phyloP scores from a whole-genome alignment of 1,140 invertebrate species.

The Trissolcus basalis region DNA sequence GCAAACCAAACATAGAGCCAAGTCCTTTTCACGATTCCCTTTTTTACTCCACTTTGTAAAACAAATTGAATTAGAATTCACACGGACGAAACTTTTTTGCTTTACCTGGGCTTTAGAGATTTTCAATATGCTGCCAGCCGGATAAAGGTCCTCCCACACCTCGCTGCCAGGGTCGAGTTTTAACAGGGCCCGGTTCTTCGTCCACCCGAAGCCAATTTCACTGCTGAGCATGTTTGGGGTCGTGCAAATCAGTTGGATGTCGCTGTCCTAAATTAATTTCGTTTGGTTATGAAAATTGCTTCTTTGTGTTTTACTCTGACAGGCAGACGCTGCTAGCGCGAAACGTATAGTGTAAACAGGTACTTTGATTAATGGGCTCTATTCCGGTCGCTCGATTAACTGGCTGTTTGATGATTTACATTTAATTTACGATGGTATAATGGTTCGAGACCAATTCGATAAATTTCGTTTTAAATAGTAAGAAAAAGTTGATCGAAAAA shows the following conservation, averaged over 20 bases:
- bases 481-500: not conserved
- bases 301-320: constrained; percentile 1
- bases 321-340: not conserved
- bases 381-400: constrained; percentile 29
- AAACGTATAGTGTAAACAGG: constrained; percentile 21
- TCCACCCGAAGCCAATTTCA: constrained; percentile 86
- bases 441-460: constrained; percentile 4
- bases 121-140: constrained; percentile 86
- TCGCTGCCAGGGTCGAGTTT: constrained; percentile 82
- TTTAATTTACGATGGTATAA: constrained; percentile 33
- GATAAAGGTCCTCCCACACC: constrained; percentile 88
- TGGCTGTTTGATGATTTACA: constrained; percentile 39
- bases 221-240: constrained; percentile 70
- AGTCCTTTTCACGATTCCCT: constrained; percentile 2
- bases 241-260: constrained; percentile 71
- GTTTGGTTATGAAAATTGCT: constrained; percentile 3
- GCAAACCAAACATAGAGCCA: constrained; percentile 12
- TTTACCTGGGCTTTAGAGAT: constrained; percentile 84
- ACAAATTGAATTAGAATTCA: constrained; percentile 22
- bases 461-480: not conserved
- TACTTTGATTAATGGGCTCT: constrained; percentile 35
- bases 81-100: no score
- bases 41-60: constrained; percentile 1
- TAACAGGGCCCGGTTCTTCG: constrained; percentile 83
- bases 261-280: constrained; percentile 61